Base-by-base conservation (phyloP, 2,797 vertebrate genomes). In the Chloroceryle amazona region DNA sequence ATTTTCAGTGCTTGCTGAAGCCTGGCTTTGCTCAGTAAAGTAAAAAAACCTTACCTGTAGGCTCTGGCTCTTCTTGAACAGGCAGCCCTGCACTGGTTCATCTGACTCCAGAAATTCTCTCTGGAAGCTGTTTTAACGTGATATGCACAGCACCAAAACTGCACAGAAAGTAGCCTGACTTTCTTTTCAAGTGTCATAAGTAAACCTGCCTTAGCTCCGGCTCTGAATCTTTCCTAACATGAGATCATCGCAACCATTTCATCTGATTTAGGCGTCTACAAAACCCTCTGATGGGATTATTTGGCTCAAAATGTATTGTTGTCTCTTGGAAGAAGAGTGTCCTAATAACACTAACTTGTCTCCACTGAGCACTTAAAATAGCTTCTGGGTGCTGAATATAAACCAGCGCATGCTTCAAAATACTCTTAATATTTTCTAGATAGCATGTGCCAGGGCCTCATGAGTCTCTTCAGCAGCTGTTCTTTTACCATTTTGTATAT, bases 281-380 rank as follows among this genome's bases (percentile, higher is more conserved):
- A 39, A 94, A 37, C 25, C 66, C 39, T 91, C 82, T 65, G 42
- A 79, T 83, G 68, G 81, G 66, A 91, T 95, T 88, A 71, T 90
- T 91, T 86, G 85, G 62, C 82, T 95, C 4, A 0, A 84, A 93
- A 90, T 39, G 31, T 86, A 73, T 84, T 84, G 83, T 63, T 84
- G 79, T 93, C n/a, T 79, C 57, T 60, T 47, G 66, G 44, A 93
- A 76, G 60, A 85, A 39, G 92, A 92, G 78, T 73, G 67, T 33
- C 79, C 55, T 94, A 76, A 66, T 90, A 90, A 86, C 55, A 51
- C 52, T 61, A 76, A n/a, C 66, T 84, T 76, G 80, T 90, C 66
- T 81, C 87, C 55, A 5, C 20, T 79, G 82, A 71, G 35, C 39
- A 37, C 73, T 91, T 89, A 61, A 95, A 95, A 96, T 93, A 95